Percentiles rank a stretch among this genome's conserved stretches.
Evolutionary conservation across 2,113 vertebrate species (phyloP).

Genomic region (Sitta europaea): DNA sequence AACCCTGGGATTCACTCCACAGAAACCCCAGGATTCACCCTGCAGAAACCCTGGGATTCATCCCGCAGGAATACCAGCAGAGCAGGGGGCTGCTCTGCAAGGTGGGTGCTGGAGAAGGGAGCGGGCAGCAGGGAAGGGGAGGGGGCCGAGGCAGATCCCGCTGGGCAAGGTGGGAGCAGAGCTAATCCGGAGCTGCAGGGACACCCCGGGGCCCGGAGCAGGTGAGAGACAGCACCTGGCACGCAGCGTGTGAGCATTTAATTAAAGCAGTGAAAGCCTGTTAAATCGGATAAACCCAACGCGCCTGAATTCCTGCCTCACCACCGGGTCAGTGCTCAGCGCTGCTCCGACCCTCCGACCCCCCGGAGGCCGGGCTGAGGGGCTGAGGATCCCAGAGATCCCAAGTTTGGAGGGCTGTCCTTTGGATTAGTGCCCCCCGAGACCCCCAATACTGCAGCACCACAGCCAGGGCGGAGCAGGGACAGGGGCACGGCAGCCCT

Average conservation of each 20-base stretch:
- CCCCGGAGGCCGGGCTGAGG: neutral
- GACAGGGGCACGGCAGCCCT: neutral
- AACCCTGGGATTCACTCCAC: neutral
- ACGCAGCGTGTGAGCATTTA: neutral
- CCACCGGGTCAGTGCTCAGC: neutral
- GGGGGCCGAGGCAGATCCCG: neutral
- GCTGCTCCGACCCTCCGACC: neutral
- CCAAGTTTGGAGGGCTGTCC: neutral
- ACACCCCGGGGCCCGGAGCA: neutral
- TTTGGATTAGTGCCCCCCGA: accelerated
- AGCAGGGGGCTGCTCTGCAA: neutral
- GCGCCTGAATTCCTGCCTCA: neutral
- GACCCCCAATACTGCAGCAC: neutral
- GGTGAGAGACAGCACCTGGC: neutral
- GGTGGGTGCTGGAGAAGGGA: neutral
- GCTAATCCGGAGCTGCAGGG: neutral
- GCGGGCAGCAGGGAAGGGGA: neutral
- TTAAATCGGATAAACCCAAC: neutral
- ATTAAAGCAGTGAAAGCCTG: neutral
- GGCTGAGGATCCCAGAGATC: neutral
- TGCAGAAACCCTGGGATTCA: neutral
- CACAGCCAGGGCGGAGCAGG: accelerated
- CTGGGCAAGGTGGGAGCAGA: neutral
- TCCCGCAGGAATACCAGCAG: accelerated
- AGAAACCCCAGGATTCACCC: neutral